phyloP scores from a whole-genome alignment of 2,113 vertebrate species.

The Periophthalmus modestus region DNA sequence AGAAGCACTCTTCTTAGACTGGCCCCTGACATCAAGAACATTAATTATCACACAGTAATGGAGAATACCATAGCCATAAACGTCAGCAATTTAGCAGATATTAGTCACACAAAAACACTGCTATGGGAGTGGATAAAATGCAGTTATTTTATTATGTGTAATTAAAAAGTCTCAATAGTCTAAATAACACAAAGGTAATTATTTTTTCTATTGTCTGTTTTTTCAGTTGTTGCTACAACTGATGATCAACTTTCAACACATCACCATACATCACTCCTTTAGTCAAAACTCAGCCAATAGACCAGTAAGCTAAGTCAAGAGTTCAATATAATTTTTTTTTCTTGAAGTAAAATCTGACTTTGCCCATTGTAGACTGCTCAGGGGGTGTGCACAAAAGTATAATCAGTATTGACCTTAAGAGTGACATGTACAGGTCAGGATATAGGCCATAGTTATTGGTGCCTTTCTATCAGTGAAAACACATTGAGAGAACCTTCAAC shows the following conservation, averaged over 20 bases:
- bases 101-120: background rate
- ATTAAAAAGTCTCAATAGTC: background rate
- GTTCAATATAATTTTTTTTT: no score
- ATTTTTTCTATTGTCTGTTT: background rate
- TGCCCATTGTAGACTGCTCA: no score
- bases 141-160: background rate
- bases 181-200: background rate
- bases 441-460: no score
- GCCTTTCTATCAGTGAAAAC: no score
- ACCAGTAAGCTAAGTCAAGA: no score
- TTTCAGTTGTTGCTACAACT: background rate
- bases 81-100: background rate
- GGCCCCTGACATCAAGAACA: background rate
- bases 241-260: background rate
- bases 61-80: background rate
- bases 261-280: no score
- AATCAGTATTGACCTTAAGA: no score
- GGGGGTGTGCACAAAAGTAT: no score
- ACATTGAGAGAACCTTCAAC: no score
- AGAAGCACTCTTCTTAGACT: background rate
- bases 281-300: no score
- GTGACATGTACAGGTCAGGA: no score
- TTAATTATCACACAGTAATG: background rate
- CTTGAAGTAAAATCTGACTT: no score
- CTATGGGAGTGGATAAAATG: background rate